These are phyloP conservation scores for Spisula solida DNA, from an alignment of 2,888 invertebrate genomes.

Conservation along the genomic window DNA sequence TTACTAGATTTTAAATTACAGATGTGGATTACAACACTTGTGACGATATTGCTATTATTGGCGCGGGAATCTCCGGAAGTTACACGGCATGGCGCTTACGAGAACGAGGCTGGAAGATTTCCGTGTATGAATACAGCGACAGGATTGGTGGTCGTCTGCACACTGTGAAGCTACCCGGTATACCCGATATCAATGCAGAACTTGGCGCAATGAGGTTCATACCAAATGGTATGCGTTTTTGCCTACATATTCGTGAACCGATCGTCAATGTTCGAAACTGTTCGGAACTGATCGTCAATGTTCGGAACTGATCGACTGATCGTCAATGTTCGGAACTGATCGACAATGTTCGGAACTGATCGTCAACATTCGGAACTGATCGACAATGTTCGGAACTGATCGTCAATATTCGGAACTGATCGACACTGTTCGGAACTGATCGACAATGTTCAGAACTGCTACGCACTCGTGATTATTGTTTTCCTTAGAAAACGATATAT, in stretches of 20 bases:
- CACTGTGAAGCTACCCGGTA: slow-evolving; percentile 51
- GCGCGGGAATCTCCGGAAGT: slow-evolving; percentile 55
- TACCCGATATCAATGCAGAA: slow-evolving; percentile 59
- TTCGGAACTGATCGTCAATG: no score
- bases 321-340: no score
- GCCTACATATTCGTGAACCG: background rate
- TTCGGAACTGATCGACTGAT: no score
- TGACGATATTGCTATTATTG: slow-evolving; percentile 60
- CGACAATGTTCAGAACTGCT: no score
- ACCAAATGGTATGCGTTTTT: slow-evolving; percentile 29
- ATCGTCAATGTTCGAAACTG: no score
- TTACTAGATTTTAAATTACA: background rate
- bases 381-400: no score
- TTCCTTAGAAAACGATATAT: no score
- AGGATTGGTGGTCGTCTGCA: slow-evolving; percentile 59
- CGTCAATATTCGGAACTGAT: no score
- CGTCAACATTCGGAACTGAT: no score
- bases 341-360: no score
- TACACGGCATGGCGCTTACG: slow-evolving; percentile 60
- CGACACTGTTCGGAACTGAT: no score
- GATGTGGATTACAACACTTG: background rate
- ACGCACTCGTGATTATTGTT: no score
- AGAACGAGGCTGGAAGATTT: slow-evolving; percentile 38
- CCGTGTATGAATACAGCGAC: slow-evolving; percentile 58
- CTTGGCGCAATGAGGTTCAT: slow-evolving; percentile 55